Percentiles rank a stretch among this genome's conserved stretches.
phyloP scores from a whole-genome alignment of 2,113 vertebrate species.

The rabbit (Oryctolagus cuniculus) region mOryCun1.1 NC_091433.1:51053501-51054000 shows the following conservation, averaged over 20 bases:
- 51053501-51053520: not conserved
- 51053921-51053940: not conserved
- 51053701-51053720: slow-evolving; percentile 4
- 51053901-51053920: not conserved
- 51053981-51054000: not conserved
- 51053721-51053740: not conserved
- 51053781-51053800: not conserved
- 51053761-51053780: slow-evolving; percentile 43
- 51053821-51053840: not conserved
- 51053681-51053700: not conserved
- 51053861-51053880: not conserved
- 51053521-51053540: not conserved
- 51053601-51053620: not conserved
- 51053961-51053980: not conserved
- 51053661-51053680: slow-evolving; percentile 72
- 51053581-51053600: slow-evolving; percentile 1
- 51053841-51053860: not conserved
- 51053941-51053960: not conserved
- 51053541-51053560: not conserved
- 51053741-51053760: slow-evolving; percentile 45
- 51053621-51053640: slow-evolving; percentile 14
- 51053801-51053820: not conserved
- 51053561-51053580: slow-evolving; percentile 47
- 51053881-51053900: not conserved
- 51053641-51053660: slow-evolving; percentile 14